phyloP scores from a whole-genome alignment of 2,113 vertebrate species.

The Ophiodon elongatus region DNA sequence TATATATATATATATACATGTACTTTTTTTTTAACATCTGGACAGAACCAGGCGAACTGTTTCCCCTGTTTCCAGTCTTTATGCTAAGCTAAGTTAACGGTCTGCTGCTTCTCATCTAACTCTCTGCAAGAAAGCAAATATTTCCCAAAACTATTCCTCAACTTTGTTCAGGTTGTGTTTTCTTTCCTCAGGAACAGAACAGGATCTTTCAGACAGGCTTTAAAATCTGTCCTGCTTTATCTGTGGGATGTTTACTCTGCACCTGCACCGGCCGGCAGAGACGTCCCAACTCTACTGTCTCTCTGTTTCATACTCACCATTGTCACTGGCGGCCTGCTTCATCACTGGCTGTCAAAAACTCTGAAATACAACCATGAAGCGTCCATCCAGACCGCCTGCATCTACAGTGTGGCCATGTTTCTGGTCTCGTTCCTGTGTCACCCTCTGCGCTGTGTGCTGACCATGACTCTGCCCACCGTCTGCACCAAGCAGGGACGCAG shows the following conservation, averaged over 20 bases:
- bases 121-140: background rate
- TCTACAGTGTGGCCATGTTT: conserved; percentile 81
- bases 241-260: conserved; percentile 88
- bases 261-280: conserved; percentile 80
- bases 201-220: conserved; percentile 19
- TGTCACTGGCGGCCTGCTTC: conserved; percentile 79
- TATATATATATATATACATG: no score
- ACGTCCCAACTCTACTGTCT: conserved; percentile 84
- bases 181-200: conserved; percentile 51
- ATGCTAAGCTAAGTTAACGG: background rate
- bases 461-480: conserved; percentile 87
- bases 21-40: background rate
- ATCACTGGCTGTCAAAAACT: conserved; percentile 88
- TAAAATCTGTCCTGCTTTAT: conserved; percentile 54
- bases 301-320: conserved; percentile 82
- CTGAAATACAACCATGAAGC: conserved; percentile 78
- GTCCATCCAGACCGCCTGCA: conserved; percentile 47
- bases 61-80: background rate
- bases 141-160: background rate
- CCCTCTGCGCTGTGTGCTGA: conserved; percentile 91
- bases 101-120: background rate
- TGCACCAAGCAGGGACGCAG: conserved; percentile 90
- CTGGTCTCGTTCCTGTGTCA: conserved; percentile 86
- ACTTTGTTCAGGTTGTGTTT: background rate
- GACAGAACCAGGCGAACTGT: background rate